Conservation (phyloP, 2,797 vertebrate genomes). For the Betta splendens region DNA sequence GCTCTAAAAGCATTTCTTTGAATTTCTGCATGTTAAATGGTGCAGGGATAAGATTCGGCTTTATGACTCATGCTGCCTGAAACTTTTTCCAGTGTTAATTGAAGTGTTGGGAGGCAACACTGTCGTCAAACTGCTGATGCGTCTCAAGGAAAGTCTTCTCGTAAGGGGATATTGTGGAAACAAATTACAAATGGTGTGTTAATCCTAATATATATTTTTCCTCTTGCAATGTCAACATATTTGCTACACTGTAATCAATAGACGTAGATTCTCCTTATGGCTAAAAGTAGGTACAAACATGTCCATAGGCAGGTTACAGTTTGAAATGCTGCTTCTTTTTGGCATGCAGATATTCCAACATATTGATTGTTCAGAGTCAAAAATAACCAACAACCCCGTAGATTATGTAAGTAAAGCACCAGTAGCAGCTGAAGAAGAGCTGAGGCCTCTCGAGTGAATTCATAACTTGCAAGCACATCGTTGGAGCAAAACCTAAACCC, state of each 20-base stretch:
- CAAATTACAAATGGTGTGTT: slow-evolving; percentile 22
- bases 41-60: slow-evolving; percentile 36
- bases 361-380: slow-evolving; percentile 45
- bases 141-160: slow-evolving; percentile 1
- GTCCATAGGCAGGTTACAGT: slow-evolving; percentile 19
- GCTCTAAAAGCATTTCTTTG: slow-evolving; percentile 29
- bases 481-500: slow-evolving; percentile 7
- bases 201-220: slow-evolving; percentile 7
- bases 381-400: slow-evolving; percentile 48
- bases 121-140: slow-evolving; percentile 12
- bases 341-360: slow-evolving; percentile 22
- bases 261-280: slow-evolving; percentile 20
- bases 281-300: slow-evolving; percentile 16
- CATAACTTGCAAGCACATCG: slow-evolving; percentile 25
- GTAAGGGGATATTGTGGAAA: background rate
- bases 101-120: slow-evolving; percentile 4
- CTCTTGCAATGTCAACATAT: slow-evolving; percentile 17
- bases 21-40: slow-evolving; percentile 52
- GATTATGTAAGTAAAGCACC: slow-evolving; percentile 47
- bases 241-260: slow-evolving; percentile 36
- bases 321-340: slow-evolving; percentile 34
- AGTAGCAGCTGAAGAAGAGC: slow-evolving; percentile 23
- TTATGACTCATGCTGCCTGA: slow-evolving; percentile 46
- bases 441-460: slow-evolving; percentile 24
- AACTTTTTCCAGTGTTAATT: slow-evolving; percentile 39